A percentile compares a stretch with the other conserved stretches of the same genome.
Evolutionary conservation across 2,113 vertebrate genomes (phyloP).

Genomic region (Pachycephala philippinensis): DNA sequence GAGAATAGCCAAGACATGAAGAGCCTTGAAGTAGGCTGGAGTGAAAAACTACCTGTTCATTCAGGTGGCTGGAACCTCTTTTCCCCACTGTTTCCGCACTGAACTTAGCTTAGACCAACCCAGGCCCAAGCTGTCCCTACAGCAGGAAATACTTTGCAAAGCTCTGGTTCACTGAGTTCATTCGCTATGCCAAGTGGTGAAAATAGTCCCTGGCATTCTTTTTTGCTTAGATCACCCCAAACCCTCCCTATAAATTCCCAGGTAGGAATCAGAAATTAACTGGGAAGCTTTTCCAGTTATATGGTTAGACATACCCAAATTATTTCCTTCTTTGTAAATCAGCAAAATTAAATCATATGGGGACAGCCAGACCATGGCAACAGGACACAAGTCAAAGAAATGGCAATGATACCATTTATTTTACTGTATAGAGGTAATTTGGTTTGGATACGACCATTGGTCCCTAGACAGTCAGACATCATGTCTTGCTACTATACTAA

Average conservation of each 20-base stretch:
- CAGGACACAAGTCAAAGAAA: not conserved
- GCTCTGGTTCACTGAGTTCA: not conserved
- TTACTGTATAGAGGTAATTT: not conserved
- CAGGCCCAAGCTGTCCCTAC: not conserved
- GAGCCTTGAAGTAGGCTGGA: not conserved
- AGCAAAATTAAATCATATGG: not conserved
- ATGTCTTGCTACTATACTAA: not conserved
- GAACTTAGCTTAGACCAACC: not conserved
- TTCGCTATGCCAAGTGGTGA: not conserved
- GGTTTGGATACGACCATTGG: not conserved
- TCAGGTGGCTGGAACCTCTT: not conserved
- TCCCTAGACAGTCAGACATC: not conserved
- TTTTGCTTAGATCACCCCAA: not conserved
- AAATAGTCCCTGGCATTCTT: not conserved
- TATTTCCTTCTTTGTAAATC: not conserved
- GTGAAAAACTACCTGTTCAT: not conserved
- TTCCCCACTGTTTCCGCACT: not conserved
- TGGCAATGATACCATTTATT: not conserved
- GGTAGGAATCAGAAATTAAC: not conserved
- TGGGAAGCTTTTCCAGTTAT: not conserved
- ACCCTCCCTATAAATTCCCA: not conserved
- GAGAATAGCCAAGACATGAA: not conserved
- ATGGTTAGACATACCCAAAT: not conserved
- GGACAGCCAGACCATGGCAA: not conserved
- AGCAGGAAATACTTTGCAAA: not conserved